Evolutionary conservation across 2,888 invertebrate species (phyloP).

Genomic region (Ormyrus nitidulus): DNA sequence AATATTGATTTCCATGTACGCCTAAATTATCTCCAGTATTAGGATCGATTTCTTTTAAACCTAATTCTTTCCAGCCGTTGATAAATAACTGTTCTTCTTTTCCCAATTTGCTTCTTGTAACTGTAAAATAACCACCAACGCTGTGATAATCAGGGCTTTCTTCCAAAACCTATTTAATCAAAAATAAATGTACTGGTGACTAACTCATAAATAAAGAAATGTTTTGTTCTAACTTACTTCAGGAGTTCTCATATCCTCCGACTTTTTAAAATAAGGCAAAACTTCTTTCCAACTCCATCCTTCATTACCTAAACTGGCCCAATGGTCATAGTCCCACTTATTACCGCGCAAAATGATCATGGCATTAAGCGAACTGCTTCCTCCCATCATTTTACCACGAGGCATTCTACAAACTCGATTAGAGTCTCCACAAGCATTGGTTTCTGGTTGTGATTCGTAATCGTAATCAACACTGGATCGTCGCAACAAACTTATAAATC

Average conservation of each 20-base stretch:
- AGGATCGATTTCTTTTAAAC: slow-evolving; percentile 79
- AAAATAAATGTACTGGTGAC: no score
- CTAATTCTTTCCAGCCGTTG: slow-evolving; percentile 80
- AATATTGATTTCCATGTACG: slow-evolving; percentile 79
- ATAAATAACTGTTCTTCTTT: slow-evolving; percentile 78
- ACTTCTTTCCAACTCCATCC: slow-evolving; percentile 77
- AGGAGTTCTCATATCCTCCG: slow-evolving; percentile 70
- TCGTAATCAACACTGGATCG: background rate
- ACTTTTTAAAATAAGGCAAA: slow-evolving; percentile 75
- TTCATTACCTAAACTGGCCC: slow-evolving; percentile 75
- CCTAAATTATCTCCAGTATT: slow-evolving; percentile 79
- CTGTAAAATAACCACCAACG: slow-evolving; percentile 80
- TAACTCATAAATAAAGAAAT: no score
- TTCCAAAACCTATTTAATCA: no score
- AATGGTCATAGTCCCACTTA: slow-evolving; percentile 77
- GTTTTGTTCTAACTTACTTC: background rate
- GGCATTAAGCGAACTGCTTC: background rate
- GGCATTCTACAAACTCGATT: background rate
- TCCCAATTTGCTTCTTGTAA: slow-evolving; percentile 80
- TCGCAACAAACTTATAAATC: background rate
- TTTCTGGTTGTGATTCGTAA: background rate
- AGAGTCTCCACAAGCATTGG: background rate
- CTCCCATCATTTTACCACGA: slow-evolving; percentile 5
- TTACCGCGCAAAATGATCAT: slow-evolving; percentile 75
- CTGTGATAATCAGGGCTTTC: slow-evolving; percentile 76